Evolutionary conservation across 2,113 vertebrate genomes (phyloP), one percentile per base, ranked within the genome.

Genomic region (Muscicapa adusta): DNA sequence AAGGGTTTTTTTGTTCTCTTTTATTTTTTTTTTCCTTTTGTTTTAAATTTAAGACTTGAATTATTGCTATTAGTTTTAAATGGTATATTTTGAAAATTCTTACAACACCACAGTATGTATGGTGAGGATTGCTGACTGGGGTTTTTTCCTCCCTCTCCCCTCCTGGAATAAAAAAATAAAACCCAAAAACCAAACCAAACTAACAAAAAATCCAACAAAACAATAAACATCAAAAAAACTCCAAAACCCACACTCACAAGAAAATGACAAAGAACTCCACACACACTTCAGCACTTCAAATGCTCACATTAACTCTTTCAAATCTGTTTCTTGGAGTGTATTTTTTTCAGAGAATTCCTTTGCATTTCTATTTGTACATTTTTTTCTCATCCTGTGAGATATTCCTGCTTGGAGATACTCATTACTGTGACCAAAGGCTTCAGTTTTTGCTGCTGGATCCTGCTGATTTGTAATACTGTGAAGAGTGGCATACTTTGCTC

Each of bases 1-100:
- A 42, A 25, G 22, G 9, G 0, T 0, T 3, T 29, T 43, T 50
- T 23, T 25, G 29, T 23, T 5, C 16, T 36, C 2, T 29, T 54
- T 16, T 8, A 14, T 6, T 12, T 22, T 33, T 22, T 33, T 3
- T 23, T 29, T 3, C 6, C 14, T 48, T 7, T 34, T 76, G 22
- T 61, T 50, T 58, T 70, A 12, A 28, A 77, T 73, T 20, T 66
- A 53, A 31, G 4, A 18, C 43, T 79, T 48, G 9, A 70, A 28
- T 60, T 88, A 54, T 68, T 63, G 48, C 24, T 43, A 6, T 25
- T 60, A 24, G 7, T 63, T 75, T 71, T 80, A 79, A 79, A 24
- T 48, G 16, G 7, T 6, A 10, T 31, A 12, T 53, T 71, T 71
- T 38, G 28, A 61, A 61, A 53, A 33, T 34, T 48, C 33, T 40